Evolutionary conservation across 2,888 invertebrate genomes (phyloP).

Genomic region (Lithophane semibrunnea): DNA sequence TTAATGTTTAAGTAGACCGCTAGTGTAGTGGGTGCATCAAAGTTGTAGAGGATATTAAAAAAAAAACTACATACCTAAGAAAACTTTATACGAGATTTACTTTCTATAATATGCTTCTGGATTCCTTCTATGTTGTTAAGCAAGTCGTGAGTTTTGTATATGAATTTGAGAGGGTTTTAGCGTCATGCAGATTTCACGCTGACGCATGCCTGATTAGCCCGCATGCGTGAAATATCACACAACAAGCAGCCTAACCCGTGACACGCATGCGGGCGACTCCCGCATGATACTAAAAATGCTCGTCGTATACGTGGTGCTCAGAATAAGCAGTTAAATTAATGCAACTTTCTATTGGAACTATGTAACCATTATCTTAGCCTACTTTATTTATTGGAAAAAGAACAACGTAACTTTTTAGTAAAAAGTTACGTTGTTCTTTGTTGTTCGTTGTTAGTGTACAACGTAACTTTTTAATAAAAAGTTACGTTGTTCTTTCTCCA

Average conservation of each 20-base stretch:
- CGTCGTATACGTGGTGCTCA: not conserved
- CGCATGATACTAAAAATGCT: not conserved
- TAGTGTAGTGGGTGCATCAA: not conserved
- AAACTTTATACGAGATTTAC: not conserved
- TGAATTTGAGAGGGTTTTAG: not conserved
- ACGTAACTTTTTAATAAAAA: no score
- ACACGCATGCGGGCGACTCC: not conserved
- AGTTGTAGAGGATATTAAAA: not conserved
- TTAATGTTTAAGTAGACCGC: slow-evolving; percentile 47
- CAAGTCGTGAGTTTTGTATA: not conserved
- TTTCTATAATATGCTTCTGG: not conserved
- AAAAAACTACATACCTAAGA: not conserved
- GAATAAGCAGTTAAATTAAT: not conserved
- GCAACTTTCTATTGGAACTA: not conserved
- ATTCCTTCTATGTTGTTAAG: not conserved
- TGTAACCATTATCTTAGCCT: no score
- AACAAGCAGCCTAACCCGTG: not conserved
- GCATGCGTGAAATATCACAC: not conserved
- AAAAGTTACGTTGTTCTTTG: no score
- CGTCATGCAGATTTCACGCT: not conserved
- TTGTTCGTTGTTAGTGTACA: no score
- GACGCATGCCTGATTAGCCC: no score
- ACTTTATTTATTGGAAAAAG: no score
- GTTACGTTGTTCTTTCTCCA: no score
- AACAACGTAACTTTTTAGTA: no score